Evolutionary conservation across 2,113 vertebrate species (phyloP), one percentile per base, ranked within the genome.

Genomic region (Cyprinus carpio): DNA sequence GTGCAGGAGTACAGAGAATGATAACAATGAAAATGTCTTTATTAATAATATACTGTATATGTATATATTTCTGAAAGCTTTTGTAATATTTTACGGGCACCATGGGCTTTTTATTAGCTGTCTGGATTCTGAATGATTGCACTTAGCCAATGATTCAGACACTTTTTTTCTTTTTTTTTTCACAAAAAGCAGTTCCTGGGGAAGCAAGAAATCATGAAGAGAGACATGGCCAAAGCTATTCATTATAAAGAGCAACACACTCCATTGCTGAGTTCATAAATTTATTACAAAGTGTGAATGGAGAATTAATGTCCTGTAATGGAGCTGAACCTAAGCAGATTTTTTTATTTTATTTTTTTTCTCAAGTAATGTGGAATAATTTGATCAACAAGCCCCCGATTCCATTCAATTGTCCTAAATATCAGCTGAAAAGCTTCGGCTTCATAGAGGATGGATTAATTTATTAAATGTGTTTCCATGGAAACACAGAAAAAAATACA

Each of bases 121-220:
- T 54, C 43, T 65, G 58, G 60, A 76, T 37, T n/a, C 37, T 82
- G 82, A 88, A 65, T 58, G 84, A 88, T 84, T 80, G 76, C 85
- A 86, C 82, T 88, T 78, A 81, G 49, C 37, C 12, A 27, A 75
- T 37, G 15, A 83, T 88, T 83, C 43, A 69, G 18, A 23, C 5
- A 6, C 49, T 29, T 71, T 71, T 25, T 37, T 40, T 9, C 20
- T 7, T 37, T 37, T 37, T 37, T 37, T 37, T 54, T 49, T 49
- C n/a, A 1, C 15, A 54, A 82, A 86, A 20, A 75, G 79, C n/a
- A 4, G 71, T n/a, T 86, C 75, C 60, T 58, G 1, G 29, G 29
- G 49, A 87, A 56, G 72, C 60, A 62, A 78, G 72, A 49, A 85
- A 78, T 56, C 20, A 49, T 12, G n/a, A 37, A 56, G 58, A 85